Evolutionary conservation across 2,113 vertebrate genomes (phyloP), one percentile per base, ranked within the genome.

Genomic region (Paracanthobrama guichenoti): DNA sequence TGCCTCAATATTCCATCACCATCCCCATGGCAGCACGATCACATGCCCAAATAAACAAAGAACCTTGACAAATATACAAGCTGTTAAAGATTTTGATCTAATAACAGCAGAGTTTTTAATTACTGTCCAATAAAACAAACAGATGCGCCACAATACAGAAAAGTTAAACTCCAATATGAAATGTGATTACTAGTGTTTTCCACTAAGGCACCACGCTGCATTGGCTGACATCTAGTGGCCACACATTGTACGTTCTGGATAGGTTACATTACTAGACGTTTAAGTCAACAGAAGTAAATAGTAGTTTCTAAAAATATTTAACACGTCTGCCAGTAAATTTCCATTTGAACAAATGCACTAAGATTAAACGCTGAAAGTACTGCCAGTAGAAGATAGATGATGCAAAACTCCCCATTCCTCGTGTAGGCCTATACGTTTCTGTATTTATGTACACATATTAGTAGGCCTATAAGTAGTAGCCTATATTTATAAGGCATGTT

Each of bases 201-300:
- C 83, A 83, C 26, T 18, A 46, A 62, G n/a, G 1, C 64, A 74
- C 66, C 18, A n/a, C 2, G 31, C 22, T 84, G 84, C 62, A 76
- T 28, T 64, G 81, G 69, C 72, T 86, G 87, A 86, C 87, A 84
- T 82, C 91, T 90, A 84, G 89, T 90, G 93, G 89, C 73, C 24
- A 79, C 6, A 59, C n/a, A 9, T 18, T 24, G 24, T 46, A 24
- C 4, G 28, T 18, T 35, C 6, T 28, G 42, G 28, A 79, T 16
- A n/a, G 39, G 6, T n/a, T 16, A 26, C 28, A 77, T 39, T 39
- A 39, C 39, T 39, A 39, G 6, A 66, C 1, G 3, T 66, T 24
- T 3, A 44, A 42, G 13, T 5, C 1, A 14, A n/a, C 57, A n/a
- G 6, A 57, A 26, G 35, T 78, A 16, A 26, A 6, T 4, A 44